Evolutionary conservation across 1,140 invertebrate genomes (phyloP), one percentile per base, ranked within the genome.

Genomic region (Plodia interpunctella): DNA sequence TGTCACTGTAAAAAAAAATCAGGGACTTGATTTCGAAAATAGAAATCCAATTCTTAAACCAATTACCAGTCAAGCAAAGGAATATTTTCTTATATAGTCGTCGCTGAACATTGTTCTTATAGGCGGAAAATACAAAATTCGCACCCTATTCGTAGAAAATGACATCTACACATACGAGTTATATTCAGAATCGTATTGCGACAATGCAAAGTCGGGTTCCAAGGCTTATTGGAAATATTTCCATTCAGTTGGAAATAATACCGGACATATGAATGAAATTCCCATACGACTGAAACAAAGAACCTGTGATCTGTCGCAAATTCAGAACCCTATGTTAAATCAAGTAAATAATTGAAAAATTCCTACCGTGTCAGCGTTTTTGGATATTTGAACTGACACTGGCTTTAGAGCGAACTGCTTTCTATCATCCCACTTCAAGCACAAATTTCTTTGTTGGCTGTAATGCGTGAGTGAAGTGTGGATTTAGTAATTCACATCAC

Each of bases 171-270:
- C 25, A 13, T 32, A 8, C 57, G 54, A 53, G 63, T 59, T 64
- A 60, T 71, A 68, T 72, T 62, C 58, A 61, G 63, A 74, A 72
- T 69, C 59, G 58, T 54, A 35, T 53, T 51, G 67, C 69, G 57
- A 70, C 68, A 71, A 74, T 74, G 72, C 62, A 72, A 74, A 69
- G 70, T 76, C 52, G 55, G 59, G 60, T 35, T 62, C 58, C 63
- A 66, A 72, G 70, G 61, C 74, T 74, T 81, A 83, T 78, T 80
- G 78, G 63, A 81, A 81, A 81, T 78, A 78, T 78, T 74, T 72
- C 72, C 71, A 77, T 73, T 78, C 69, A 74, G 54, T 57, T 65
- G 72, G 74, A 83, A 81, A 72, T 66, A 74, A 76, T 78, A 74
- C 80, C 63, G 72, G 71, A 67, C 67, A 61, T 74, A 81, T 76